Conservation (phyloP, 2,113 vertebrate species). For the Myrmophylax atrothorax region DNA sequence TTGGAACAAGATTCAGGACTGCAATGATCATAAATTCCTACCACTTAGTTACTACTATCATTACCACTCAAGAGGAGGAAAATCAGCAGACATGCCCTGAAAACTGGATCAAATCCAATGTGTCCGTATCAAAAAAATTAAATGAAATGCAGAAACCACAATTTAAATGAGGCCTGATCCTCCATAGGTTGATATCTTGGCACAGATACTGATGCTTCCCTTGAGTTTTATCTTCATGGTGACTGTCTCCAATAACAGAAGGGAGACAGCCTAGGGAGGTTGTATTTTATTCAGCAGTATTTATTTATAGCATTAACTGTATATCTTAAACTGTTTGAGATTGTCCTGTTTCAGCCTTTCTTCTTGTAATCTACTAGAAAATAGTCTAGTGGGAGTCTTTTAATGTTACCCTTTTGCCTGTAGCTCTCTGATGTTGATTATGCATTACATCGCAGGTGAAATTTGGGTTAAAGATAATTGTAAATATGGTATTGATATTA, state of each 20-base stretch:
- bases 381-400: constrained; percentile 17
- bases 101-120: constrained; percentile 2
- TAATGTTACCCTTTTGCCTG: neutral
- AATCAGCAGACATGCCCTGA: neutral
- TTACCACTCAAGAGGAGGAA: neutral
- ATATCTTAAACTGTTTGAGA: constrained; percentile 20
- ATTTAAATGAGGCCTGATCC: neutral
- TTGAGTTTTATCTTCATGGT: neutral
- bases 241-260: neutral
- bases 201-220: neutral
- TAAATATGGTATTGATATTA: constrained; percentile 88
- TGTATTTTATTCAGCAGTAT: neutral
- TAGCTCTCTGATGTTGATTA: constrained; percentile 76
- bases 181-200: constrained; percentile 2
- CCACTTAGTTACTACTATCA: neutral
- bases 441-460: constrained; percentile 69
- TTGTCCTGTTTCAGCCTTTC: neutral
- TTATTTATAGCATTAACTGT: constrained; percentile 12
- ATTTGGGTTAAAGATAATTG: constrained; percentile 92
- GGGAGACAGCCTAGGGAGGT: neutral
- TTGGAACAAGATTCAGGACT: neutral
- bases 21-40: neutral
- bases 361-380: constrained; percentile 29
- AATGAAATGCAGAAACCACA: neutral
- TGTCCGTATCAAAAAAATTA: neutral